Evolutionary conservation across 92 coral and sea anemone genomes (phyloP), one percentile per base, ranked within the genome.

Genomic region (Umimayanthus chanpuru): DNA sequence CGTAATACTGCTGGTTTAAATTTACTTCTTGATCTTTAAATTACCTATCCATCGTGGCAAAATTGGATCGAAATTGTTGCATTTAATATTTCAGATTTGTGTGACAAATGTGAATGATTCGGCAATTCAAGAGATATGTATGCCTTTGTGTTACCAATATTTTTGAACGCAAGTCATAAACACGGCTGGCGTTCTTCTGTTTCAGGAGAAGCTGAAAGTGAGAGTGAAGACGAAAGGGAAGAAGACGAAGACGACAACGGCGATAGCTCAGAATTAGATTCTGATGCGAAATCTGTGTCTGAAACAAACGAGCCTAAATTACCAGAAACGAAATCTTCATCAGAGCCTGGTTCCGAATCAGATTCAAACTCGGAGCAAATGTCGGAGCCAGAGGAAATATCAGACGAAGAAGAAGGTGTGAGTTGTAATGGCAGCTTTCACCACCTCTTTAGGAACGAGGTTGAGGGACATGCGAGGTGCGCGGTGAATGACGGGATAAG

Each of bases 181-280:
- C 78, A 83, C 87, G 87, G 78, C 87, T 83, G 87, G 87, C 87
- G 87, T 83, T 49, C 7, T 83, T 83, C 78, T 71, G 87, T 83
- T 83, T 68, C 65, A 83, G 87, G 78, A 9, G 87, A 44, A 26
- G 87, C 71, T 73, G 25, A 71, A 29, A 73, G 56, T 9, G 86
- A 83, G 28, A 72, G 41, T 7, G 68, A 70, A 7, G 76, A 70
- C 26, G 65, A 47, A 0, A 29, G 70, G 30, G 87, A 70, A 14
- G 76, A 40, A 8, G 79, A 71, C 39, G 39, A 25, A 44, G 87
- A 70, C 18, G 49, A 83, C 18, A 50, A 83, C 47, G 65, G 44
- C 44, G 74, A 74, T 39, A 50, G 47, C 28, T 47, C 87, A 8
- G 26, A 47, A 25, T 83, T 79, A 41, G 78, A 47, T 44, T 43